Percentiles rank a stretch among this genome's conserved stretches.
Conservation (phyloP, 2,888 invertebrate species). For the Drosophila merina region DNA sequence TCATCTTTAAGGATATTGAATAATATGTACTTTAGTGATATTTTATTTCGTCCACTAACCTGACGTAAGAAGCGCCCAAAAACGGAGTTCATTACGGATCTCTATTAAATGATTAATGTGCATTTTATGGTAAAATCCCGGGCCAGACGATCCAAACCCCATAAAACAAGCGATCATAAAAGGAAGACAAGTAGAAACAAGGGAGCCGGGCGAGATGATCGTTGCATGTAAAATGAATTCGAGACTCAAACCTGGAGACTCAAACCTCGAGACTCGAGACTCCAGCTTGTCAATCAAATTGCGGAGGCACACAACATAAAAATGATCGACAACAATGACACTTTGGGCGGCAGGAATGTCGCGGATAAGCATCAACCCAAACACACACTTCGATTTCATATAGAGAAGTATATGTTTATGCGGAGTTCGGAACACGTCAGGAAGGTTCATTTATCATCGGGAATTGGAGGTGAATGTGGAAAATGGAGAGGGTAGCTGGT, state of each 20-base stretch:
- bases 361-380: conserved; percentile 67
- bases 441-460: conserved; percentile 69
- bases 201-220: conserved; percentile 62
- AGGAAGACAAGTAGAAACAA: conserved; percentile 61
- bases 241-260: conserved; percentile 10
- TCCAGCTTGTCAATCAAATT: conserved; percentile 69
- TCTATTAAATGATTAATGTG: conserved; percentile 73
- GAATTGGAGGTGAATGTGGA: conserved; percentile 1
- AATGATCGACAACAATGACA: conserved; percentile 79
- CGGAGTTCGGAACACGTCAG: conserved; percentile 16
- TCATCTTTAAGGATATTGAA: too few species aligned
- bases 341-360: conserved; percentile 79
- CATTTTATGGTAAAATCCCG: conserved; percentile 68
- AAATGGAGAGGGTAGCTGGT: conserved; percentile 1
- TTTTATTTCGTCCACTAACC: not conserved
- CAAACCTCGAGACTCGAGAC: conserved; percentile 3
- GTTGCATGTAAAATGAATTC: conserved; percentile 48
- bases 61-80: conserved; percentile 8
- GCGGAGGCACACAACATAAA: conserved; percentile 55
- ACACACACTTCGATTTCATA: conserved; percentile 1
- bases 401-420: conserved; percentile 1
- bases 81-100: conserved; percentile 63
- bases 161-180: conserved; percentile 66
- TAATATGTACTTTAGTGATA: not conserved
- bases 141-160: conserved; percentile 45